These are phyloP conservation scores for Oreochromis spilurus DNA, from an alignment of 2,113 vertebrate genomes.

Conservation along the genomic window DNA sequence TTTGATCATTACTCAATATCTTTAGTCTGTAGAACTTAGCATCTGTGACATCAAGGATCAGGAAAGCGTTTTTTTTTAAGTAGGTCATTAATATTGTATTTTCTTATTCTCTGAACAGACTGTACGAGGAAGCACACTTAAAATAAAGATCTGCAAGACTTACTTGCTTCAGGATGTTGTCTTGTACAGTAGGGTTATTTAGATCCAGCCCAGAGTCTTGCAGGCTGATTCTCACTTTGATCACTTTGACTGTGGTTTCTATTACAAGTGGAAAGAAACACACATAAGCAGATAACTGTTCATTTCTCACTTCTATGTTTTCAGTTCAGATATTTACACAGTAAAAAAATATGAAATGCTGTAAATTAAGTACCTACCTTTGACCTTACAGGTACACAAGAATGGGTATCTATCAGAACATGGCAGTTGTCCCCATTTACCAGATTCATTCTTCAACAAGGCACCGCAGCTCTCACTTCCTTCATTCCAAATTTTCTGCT, in stretches of 20 bases:
- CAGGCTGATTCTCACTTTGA: not conserved
- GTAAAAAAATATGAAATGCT: not conserved
- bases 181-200: not conserved
- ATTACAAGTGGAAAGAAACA: not conserved
- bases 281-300: not conserved
- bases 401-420: not conserved
- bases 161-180: not conserved
- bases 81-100: not conserved
- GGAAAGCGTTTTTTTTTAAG: too few relatives aligned
- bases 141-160: not conserved
- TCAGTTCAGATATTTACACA: not conserved
- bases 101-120: not conserved
- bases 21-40: too few relatives aligned
- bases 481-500: not conserved
- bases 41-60: too few relatives aligned
- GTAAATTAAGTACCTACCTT: not conserved
- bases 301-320: not conserved
- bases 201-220: not conserved
- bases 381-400: not conserved
- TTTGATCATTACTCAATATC: too few relatives aligned
- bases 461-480: accelerated
- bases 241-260: not conserved
- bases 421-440: not conserved
- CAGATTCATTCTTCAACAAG: not conserved
- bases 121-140: not conserved